Conservation (phyloP, 35 echinoderm and acorn worm genomes). For the Apostichopus japonicus region DNA sequence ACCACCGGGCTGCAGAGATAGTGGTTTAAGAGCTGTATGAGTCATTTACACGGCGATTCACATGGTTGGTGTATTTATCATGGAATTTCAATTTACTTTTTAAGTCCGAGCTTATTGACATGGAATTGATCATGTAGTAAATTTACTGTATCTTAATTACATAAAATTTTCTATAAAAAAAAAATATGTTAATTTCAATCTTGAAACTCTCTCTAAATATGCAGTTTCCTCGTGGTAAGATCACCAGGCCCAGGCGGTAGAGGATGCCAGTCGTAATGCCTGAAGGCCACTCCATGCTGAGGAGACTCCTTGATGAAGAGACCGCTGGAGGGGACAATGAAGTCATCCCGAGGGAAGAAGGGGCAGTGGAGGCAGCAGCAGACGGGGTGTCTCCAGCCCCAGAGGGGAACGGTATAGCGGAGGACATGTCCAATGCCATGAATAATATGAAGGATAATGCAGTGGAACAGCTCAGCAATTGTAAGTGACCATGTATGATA, state of each 20-base stretch:
- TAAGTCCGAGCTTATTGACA: no score
- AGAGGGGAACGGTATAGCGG: slow-evolving; percentile 31
- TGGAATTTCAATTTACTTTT: no score
- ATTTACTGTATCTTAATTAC: no score
- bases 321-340: neutral
- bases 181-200: no score
- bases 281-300: slow-evolving; percentile 22
- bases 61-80: no score
- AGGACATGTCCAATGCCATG: slow-evolving; percentile 29
- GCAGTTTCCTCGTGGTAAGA: slow-evolving; percentile 8
- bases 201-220: neutral
- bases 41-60: no score
- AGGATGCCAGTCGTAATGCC: slow-evolving; percentile 37
- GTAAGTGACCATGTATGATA: slow-evolving; percentile 50
- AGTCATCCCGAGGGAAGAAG: slow-evolving; percentile 13
- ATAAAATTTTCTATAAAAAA: no score
- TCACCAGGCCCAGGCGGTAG: slow-evolving; percentile 22
- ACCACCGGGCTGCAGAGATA: no score
- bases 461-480: slow-evolving; percentile 51
- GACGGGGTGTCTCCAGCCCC: neutral
- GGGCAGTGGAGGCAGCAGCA: neutral
- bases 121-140: no score
- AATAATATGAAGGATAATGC: slow-evolving; percentile 52
- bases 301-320: slow-evolving; percentile 49
- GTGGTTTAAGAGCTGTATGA: no score